These are phyloP conservation scores for Nanger granti DNA, from an alignment of 2,113 vertebrate genomes.

Conservation along the genomic window DNA sequence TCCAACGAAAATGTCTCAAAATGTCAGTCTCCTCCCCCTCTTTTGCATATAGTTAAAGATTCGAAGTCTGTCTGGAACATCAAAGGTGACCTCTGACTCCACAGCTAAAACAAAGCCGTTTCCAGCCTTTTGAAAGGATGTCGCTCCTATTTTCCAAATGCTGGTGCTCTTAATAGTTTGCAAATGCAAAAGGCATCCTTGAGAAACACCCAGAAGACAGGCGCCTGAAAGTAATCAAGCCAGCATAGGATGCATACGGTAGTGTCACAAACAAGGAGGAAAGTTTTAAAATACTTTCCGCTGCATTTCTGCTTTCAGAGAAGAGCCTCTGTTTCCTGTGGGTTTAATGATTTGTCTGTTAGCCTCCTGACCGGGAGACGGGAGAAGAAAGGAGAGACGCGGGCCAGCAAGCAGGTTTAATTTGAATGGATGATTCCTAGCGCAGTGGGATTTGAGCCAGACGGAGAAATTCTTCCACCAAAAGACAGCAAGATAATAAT, in stretches of 20 bases:
- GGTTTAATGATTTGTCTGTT: fast-evolving
- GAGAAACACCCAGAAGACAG: background rate
- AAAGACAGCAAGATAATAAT: background rate
- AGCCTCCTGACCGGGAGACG: fast-evolving
- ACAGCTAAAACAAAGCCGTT: background rate
- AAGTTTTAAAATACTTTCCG: background rate
- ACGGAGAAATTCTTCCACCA: fast-evolving
- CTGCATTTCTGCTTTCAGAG: background rate
- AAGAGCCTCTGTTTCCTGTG: background rate
- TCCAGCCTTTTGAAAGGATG: background rate
- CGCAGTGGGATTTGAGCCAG: background rate
- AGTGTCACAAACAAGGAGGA: background rate
- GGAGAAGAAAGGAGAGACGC: fast-evolving
- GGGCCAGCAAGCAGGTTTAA: fast-evolving
- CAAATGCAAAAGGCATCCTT: background rate
- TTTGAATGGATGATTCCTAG: fast-evolving
- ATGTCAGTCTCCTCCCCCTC: fast-evolving
- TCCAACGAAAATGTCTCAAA: background rate
- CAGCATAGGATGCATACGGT: fast-evolving
- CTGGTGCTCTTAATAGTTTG: background rate
- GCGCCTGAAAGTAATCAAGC: background rate
- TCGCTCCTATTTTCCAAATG: background rate
- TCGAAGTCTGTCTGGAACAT: background rate
- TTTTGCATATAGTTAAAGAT: background rate
- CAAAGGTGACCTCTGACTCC: background rate